Percentiles rank a stretch among this genome's conserved stretches.
Evolutionary conservation across 1,140 invertebrate genomes (phyloP).

Genomic region (Phthorimaea operculella): DNA sequence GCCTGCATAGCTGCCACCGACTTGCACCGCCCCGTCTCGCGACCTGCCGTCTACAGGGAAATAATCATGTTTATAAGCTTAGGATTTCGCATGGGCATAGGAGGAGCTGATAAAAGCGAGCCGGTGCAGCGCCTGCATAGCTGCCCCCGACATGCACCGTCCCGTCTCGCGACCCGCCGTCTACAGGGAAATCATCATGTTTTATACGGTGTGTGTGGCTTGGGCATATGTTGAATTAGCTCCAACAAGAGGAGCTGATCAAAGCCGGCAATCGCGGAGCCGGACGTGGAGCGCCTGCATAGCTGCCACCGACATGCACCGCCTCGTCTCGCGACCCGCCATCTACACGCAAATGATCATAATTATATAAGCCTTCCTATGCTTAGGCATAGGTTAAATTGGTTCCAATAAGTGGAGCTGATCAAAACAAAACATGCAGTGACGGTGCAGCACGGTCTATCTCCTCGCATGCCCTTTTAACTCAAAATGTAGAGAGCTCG

Average conservation of each 20-base stretch:
- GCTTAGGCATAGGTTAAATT: neutral
- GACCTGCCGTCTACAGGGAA: constrained; percentile 46
- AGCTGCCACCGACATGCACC: constrained; percentile 78
- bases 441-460: no score
- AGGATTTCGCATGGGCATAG: no score
- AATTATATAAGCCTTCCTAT: no score
- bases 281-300: constrained; percentile 83
- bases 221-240: no score
- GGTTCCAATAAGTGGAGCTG: no score
- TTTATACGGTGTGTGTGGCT: neutral
- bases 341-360: constrained; percentile 26
- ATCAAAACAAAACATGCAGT: no score
- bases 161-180: constrained; percentile 62
- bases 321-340: constrained; percentile 60
- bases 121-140: constrained; percentile 82
- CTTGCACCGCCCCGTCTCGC: constrained; percentile 71
- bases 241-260: no score
- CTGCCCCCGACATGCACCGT: constrained; percentile 76
- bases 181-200: constrained; percentile 14
- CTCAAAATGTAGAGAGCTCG: no score
- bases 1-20: constrained; percentile 80
- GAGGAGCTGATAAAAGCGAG: no score
- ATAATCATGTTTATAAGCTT: constrained; percentile 4
- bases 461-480: no score
- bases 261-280: constrained; percentile 77